Percentiles rank a stretch among this genome's conserved stretches.
phyloP scores from a whole-genome alignment of 2,113 vertebrate genomes.

The Pleuronectes platessa region DNA sequence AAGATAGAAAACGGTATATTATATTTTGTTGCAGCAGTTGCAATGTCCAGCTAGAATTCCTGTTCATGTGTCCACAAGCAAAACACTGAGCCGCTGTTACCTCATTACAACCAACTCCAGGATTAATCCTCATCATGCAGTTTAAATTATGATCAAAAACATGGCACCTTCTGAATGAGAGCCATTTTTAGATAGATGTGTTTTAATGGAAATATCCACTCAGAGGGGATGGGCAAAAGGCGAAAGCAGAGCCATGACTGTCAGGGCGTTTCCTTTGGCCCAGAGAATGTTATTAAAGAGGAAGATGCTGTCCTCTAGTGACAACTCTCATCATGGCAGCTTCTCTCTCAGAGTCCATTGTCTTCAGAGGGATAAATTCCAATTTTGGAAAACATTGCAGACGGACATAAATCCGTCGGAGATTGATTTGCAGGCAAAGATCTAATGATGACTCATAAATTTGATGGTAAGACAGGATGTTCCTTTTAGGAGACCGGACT shows the following conservation, averaged over 20 bases:
- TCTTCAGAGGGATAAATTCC: background rate
- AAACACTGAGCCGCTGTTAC: background rate
- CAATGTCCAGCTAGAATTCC: background rate
- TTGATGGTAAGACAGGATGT: background rate
- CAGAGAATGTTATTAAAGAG: constrained; percentile 29
- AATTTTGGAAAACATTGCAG: constrained; percentile 5
- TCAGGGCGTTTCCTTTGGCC: constrained; percentile 63
- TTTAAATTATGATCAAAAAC: no score
- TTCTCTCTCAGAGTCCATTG: background rate
- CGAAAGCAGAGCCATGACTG: background rate
- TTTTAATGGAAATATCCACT: background rate
- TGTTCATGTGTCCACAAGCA: constrained; percentile 2
- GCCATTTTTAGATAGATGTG: background rate
- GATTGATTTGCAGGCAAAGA: background rate
- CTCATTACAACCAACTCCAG: background rate
- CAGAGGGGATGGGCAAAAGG: background rate
- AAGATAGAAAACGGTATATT: no score
- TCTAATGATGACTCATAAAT: constrained; percentile 18
- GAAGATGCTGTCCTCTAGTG: constrained; percentile 77
- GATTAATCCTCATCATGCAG: background rate
- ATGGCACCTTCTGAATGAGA: background rate
- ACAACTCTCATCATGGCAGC: constrained; percentile 37
- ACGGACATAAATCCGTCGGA: background rate
- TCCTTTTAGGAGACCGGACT: background rate
- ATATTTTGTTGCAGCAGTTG: no score